A percentile compares a stretch with the other conserved stretches of the same genome.
These are phyloP conservation scores for Macroramphosus scolopax DNA, from an alignment of 2,797 vertebrate species.

Conservation along the genomic window DNA sequence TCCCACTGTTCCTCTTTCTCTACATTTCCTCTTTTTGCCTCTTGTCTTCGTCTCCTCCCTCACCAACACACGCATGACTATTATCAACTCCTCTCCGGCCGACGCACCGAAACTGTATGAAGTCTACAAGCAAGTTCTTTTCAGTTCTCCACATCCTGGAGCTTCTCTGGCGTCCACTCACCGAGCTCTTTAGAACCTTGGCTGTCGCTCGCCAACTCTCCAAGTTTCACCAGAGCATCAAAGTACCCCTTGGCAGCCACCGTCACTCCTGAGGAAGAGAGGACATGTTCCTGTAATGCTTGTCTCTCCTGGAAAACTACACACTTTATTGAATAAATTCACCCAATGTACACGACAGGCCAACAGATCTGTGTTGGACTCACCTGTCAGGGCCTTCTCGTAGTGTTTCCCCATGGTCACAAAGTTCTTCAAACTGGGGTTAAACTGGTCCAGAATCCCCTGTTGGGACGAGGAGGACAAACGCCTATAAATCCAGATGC, in stretches of 20 bases:
- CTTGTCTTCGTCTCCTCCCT: slow-evolving; percentile 52
- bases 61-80: slow-evolving; percentile 32
- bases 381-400: slow-evolving; percentile 82
- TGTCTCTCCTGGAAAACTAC: not conserved
- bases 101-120: slow-evolving; percentile 39
- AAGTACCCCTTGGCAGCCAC: slow-evolving; percentile 87
- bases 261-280: slow-evolving; percentile 77
- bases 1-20: slow-evolving; percentile 63
- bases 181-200: slow-evolving; percentile 87
- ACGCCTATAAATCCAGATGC: too few species aligned
- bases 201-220: slow-evolving; percentile 85
- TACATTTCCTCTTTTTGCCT: slow-evolving; percentile 34
- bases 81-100: slow-evolving; percentile 31
- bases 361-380: slow-evolving; percentile 5
- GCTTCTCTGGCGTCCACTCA: slow-evolving; percentile 58
- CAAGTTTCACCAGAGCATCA: slow-evolving; percentile 84
- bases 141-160: slow-evolving; percentile 3
- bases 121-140: slow-evolving; percentile 22
- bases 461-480: slow-evolving; percentile 32
- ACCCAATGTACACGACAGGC: not conserved
- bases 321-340: too few species aligned
- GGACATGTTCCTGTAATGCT: not conserved
- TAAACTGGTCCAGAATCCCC: slow-evolving; percentile 88
- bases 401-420: slow-evolving; percentile 86
- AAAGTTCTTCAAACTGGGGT: slow-evolving; percentile 88